Conservation (phyloP, 2,888 invertebrate genomes). For the Agrypnus murinus region DNA sequence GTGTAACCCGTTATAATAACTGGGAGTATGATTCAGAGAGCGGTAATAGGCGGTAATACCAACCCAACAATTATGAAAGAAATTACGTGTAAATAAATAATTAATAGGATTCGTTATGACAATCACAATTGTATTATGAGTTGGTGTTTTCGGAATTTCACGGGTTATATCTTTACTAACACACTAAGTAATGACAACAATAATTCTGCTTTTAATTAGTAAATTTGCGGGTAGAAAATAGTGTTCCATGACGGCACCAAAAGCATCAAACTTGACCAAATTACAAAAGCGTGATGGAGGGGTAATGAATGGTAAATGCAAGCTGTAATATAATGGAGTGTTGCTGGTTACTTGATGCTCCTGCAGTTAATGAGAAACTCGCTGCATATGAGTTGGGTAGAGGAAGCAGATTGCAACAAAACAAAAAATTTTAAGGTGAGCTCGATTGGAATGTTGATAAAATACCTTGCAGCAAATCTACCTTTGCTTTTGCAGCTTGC, state of each 20-base stretch:
- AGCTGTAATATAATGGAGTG: constrained; percentile 9
- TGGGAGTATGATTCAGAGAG: constrained; percentile 1
- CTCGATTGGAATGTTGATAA: constrained; percentile 28
- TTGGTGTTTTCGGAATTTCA: constrained; percentile 29
- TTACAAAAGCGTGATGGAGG: constrained; percentile 13
- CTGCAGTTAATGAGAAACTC: constrained; percentile 26
- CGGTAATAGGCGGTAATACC: not conserved
- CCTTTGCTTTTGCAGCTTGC: constrained; percentile 28
- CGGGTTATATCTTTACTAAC: constrained; percentile 10
- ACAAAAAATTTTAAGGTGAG: constrained; percentile 19
- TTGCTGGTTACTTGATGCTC: constrained; percentile 21
- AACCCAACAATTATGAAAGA: constrained; percentile 18
- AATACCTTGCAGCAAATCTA: constrained; percentile 26
- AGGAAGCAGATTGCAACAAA: constrained; percentile 26
- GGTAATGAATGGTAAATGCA: not conserved
- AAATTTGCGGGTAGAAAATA: constrained; percentile 35
- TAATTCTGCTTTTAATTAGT: constrained; percentile 31
- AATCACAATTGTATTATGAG: constrained; percentile 17
- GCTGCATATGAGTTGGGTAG: constrained; percentile 23
- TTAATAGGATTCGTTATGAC: constrained; percentile 27
- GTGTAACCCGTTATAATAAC: constrained; percentile 22
- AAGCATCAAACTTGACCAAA: constrained; percentile 18
- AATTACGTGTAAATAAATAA: constrained; percentile 26
- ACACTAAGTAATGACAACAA: constrained; percentile 16
- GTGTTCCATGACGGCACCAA: constrained; percentile 28